Evolutionary conservation across 2,113 vertebrate species (phyloP).

Genomic region (Tachysurus vachellii): DNA sequence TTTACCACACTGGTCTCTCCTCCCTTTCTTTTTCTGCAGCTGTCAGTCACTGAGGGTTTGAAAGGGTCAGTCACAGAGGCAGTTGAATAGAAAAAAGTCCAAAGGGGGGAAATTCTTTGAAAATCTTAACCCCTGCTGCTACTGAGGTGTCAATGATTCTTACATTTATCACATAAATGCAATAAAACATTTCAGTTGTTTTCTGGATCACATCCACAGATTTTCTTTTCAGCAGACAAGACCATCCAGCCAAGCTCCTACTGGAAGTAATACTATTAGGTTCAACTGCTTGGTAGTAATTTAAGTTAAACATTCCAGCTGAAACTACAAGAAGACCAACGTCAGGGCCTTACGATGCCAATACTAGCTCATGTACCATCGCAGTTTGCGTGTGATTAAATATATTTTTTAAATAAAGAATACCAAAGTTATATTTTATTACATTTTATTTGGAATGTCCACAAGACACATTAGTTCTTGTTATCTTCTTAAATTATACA

Average conservation of each 20-base stretch:
- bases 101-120: slow-evolving; percentile 8
- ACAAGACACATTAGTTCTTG: background rate
- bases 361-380: background rate
- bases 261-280: background rate
- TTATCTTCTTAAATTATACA: background rate
- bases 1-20: slow-evolving; percentile 21
- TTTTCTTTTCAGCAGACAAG: background rate
- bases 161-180: background rate
- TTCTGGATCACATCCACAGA: background rate
- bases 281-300: too few relatives aligned
- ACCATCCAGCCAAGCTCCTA: background rate
- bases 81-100: slow-evolving; percentile 20
- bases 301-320: background rate
- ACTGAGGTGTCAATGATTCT: slow-evolving; percentile 25
- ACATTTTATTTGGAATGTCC: background rate
- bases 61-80: slow-evolving; percentile 33
- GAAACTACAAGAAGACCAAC: background rate
- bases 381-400: background rate
- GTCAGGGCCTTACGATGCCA: background rate
- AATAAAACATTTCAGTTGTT: background rate
- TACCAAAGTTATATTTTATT: background rate
- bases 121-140: slow-evolving; percentile 10
- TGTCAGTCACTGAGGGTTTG: slow-evolving; percentile 29
- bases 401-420: background rate
- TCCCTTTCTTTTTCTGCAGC: slow-evolving; percentile 39